Evolutionary conservation across 2,113 vertebrate species (phyloP), one percentile per base, ranked within the genome.

Genomic region (Oryzias javanicus): DNA sequence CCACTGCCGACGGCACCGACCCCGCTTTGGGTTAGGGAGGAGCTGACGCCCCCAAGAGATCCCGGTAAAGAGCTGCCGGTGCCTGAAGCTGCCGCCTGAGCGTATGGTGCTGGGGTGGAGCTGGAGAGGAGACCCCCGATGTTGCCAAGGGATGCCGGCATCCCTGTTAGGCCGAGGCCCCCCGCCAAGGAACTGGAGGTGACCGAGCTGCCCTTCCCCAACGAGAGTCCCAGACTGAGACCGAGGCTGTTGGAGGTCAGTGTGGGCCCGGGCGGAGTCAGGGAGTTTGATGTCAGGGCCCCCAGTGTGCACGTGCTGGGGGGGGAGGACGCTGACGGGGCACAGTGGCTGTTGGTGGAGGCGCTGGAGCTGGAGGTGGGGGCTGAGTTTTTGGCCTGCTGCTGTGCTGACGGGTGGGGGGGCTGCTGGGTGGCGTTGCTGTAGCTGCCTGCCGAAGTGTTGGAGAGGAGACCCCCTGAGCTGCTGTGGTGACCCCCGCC

Each of bases 41-140:
- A 49, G 58, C 71, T 71, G 51, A 80, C 29, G 16, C 78, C 60
- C 4, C 85, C 83, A 4, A 82, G 20, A 2, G 80, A 82, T 29
- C 68, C 83, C 0, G 75, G 84, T 3, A 89, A 47, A 18, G 73
- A 78, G 53, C 76, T 72, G 2, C 76, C 41, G 0, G 83, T 55
- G 8, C 83, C 86, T 0, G 76, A 56, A 5, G 93, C 91, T 3
- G 93, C 94, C 0, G 94, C 94, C 86, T 94, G 93, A 25, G 94
- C 91, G 0, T 95, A 95, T 1, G 94, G 94, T 0, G 94, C 90
- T 0, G 92, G 89, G 27, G 92, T 93, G 73, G 91, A 90, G 74
- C 69, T 68, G 13, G 85, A 83, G 29, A 90, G 72, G 5, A 86
- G 78, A 35, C 81, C 49, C 4, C 80, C 67, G 82, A 91, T 78